Conservation (phyloP, 1,140 invertebrate genomes). For the Zaprionus gabonicus region DNA sequence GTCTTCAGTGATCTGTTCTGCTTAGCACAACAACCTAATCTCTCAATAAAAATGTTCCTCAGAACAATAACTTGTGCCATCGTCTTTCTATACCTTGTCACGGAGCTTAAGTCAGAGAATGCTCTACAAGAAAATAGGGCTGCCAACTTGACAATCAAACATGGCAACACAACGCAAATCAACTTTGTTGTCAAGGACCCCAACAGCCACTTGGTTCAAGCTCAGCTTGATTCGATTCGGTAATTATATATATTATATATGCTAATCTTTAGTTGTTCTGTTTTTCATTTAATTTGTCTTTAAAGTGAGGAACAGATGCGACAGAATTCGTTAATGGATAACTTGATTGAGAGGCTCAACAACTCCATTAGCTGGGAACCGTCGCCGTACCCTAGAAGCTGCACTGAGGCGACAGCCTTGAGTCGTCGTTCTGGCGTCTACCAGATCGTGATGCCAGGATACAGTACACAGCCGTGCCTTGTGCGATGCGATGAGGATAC, state of each 20-base stretch:
- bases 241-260: background rate
- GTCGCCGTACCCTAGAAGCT: background rate
- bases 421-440: conserved; percentile 23
- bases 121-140: background rate
- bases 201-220: background rate
- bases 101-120: background rate
- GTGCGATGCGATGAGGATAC: conserved; percentile 28
- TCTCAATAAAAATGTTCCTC: conserved; percentile 1
- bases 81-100: background rate
- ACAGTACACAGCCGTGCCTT: conserved; percentile 22
- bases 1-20: background rate
- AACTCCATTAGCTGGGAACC: conserved; percentile 10
- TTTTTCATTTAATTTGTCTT: background rate
- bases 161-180: conserved; percentile 23
- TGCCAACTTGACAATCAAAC: conserved; percentile 10
- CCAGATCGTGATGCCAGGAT: conserved; percentile 15
- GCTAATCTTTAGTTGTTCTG: too few species aligned
- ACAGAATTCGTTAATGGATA: conserved; percentile 3
- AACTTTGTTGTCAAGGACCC: conserved; percentile 20
- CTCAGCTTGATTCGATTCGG: conserved; percentile 18
- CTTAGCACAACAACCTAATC: background rate
- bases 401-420: conserved; percentile 21
- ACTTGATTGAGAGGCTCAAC: conserved; percentile 6
- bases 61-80: background rate
- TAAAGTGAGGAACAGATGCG: conserved; percentile 19